Percentiles rank a stretch among this genome's conserved stretches.
Evolutionary conservation across 2,888 invertebrate genomes (phyloP).

Genomic region (Orthosia incerta): DNA sequence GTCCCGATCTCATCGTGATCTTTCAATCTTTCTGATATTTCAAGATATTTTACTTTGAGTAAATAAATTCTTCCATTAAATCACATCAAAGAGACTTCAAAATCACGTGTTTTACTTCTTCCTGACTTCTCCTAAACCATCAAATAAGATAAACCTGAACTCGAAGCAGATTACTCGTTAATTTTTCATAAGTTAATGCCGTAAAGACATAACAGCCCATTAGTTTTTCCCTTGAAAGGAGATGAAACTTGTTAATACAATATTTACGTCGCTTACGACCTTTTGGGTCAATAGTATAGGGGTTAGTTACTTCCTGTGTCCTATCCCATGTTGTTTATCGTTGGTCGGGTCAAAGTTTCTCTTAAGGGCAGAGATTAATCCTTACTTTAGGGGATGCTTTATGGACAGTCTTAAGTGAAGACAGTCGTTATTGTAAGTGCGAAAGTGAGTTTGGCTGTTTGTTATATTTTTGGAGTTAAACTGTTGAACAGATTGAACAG

Average conservation of each 20-base stretch:
- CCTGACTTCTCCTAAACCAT: background rate
- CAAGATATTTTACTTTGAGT: too few species aligned
- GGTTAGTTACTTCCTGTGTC: slow-evolving; percentile 28
- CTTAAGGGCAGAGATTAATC: slow-evolving; percentile 27
- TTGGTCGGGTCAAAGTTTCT: slow-evolving; percentile 31
- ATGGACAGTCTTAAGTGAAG: slow-evolving; percentile 3
- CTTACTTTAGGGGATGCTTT: slow-evolving; percentile 1
- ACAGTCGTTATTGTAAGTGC: slow-evolving; percentile 1
- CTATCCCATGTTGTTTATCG: slow-evolving; percentile 38
- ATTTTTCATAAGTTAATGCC: slow-evolving; percentile 17
- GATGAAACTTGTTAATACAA: slow-evolving; percentile 38
- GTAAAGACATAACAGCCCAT: slow-evolving; percentile 16
- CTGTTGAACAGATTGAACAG: background rate
- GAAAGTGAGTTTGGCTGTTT: background rate
- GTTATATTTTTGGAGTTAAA: background rate
- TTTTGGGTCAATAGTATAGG: slow-evolving; percentile 19
- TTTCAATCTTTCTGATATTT: too few species aligned
- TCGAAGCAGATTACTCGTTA: slow-evolving; percentile 9
- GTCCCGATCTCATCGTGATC: too few species aligned
- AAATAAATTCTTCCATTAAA: background rate
- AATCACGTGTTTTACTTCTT: background rate
- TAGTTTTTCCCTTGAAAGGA: background rate
- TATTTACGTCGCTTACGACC: slow-evolving; percentile 23
- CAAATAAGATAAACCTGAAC: background rate
- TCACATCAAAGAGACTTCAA: background rate